A percentile compares a stretch with the other conserved stretches of the same genome.
Conservation (phyloP, 2,888 invertebrate species). For the Ochropleura leucogaster region DNA sequence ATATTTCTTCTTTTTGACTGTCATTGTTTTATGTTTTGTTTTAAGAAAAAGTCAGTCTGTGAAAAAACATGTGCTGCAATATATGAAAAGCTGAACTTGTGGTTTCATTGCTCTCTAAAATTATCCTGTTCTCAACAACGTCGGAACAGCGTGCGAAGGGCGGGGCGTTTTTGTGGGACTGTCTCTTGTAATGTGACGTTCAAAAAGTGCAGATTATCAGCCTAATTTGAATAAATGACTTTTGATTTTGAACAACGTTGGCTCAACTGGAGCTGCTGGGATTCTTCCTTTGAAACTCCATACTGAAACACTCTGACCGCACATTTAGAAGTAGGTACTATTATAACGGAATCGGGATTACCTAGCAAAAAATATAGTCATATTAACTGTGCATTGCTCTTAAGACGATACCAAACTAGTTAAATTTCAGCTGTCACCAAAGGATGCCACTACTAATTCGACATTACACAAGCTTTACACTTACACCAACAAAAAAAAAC, state of each 20-base stretch:
- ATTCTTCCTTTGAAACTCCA: background rate
- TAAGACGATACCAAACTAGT: background rate
- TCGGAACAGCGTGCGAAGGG: too few species aligned
- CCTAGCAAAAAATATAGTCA: background rate
- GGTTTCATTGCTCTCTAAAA: too few species aligned
- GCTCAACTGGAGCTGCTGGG: background rate
- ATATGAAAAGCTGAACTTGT: too few species aligned
- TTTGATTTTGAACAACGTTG: background rate
- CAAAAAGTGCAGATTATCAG: too few species aligned
- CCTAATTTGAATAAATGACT: too few species aligned
- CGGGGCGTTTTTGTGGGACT: too few species aligned
- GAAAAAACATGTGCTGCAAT: too few species aligned
- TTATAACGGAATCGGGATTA: background rate
- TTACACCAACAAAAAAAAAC: conserved; percentile 27
- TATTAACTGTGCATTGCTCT: background rate
- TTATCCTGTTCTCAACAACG: too few species aligned
- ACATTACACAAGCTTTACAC: conserved; percentile 5
- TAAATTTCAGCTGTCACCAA: background rate
- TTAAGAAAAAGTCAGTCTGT: too few species aligned
- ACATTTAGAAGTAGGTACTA: background rate
- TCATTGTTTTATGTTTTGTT: too few species aligned
- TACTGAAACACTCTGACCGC: background rate
- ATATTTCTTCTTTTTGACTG: too few species aligned
- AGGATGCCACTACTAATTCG: background rate
- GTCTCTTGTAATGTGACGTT: too few species aligned